phyloP scores from a whole-genome alignment of 2,113 vertebrate species.

The Brevimyrus niger region DNA sequence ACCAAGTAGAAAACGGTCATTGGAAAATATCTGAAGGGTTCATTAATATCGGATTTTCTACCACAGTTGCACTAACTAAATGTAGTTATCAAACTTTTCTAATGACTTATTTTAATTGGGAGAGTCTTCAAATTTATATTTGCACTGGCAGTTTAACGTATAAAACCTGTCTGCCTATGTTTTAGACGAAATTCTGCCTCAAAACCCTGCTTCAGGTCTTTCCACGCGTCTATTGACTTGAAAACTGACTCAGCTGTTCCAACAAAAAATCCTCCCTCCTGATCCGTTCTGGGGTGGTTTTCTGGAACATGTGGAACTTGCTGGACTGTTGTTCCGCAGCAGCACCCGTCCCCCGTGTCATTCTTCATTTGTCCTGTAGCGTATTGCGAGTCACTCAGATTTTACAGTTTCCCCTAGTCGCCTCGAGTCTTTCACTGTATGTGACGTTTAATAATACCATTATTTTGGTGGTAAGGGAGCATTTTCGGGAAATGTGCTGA shows the following conservation, averaged over 20 bases:
- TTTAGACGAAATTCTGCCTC: not conserved
- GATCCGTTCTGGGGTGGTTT: not conserved
- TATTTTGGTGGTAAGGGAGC: not conserved
- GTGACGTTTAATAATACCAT: not conserved
- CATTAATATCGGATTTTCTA: not conserved
- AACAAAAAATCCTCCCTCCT: not conserved
- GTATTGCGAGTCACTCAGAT: not conserved
- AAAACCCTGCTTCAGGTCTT: not conserved
- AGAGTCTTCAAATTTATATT: not conserved
- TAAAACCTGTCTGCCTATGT: not conserved
- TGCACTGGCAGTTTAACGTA: not conserved
- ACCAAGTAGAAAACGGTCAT: not conserved
- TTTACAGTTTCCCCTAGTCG: not conserved
- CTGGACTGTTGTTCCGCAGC: not conserved
- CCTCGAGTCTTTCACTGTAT: not conserved
- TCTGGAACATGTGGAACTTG: not conserved
- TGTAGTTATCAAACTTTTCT: not conserved
- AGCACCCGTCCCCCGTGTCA: not conserved
- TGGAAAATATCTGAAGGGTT: not conserved
- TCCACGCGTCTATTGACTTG: not conserved
- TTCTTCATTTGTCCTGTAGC: not conserved
- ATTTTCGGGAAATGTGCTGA: not conserved
- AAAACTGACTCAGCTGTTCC: not conserved
- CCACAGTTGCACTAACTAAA: not conserved
- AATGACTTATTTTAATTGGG: not conserved